These are phyloP conservation scores for Microcebus lehilahytsara DNA, from an alignment of 2,113 vertebrate genomes.

Conservation along the genomic window DNA sequence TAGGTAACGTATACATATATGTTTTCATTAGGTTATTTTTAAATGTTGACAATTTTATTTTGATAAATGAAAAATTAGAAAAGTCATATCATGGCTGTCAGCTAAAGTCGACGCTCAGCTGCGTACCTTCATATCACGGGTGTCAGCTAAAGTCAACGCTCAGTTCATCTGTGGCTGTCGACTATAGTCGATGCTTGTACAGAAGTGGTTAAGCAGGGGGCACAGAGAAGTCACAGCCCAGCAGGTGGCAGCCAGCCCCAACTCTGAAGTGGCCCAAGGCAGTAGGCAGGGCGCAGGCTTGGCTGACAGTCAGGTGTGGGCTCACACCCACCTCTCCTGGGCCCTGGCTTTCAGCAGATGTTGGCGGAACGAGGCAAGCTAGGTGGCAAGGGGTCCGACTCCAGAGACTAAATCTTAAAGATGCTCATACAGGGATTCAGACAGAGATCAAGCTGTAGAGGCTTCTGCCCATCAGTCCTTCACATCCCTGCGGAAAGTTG, in stretches of 20 bases:
- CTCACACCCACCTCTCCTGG: not conserved
- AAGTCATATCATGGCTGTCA: too few species aligned
- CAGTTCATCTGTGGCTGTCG: too few species aligned
- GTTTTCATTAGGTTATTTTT: too few species aligned
- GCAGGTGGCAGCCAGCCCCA: too few species aligned
- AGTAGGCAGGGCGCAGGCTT: not conserved
- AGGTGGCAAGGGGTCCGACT: not conserved
- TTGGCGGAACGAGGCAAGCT: not conserved
- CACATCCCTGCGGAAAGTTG: fast-evolving
- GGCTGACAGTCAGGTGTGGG: not conserved
- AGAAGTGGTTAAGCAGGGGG: not conserved
- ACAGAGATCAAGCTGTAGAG: not conserved
- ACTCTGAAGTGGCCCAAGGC: not conserved
- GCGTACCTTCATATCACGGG: too few species aligned
- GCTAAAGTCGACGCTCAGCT: too few species aligned
- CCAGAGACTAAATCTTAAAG: not conserved
- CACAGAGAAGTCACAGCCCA: not conserved
- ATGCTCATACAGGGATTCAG: not conserved
- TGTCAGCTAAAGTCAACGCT: too few species aligned
- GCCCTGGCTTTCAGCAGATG: not conserved
- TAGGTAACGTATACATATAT: too few species aligned
- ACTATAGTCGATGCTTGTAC: too few species aligned
- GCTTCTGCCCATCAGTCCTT: not conserved
- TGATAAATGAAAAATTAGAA: too few species aligned
- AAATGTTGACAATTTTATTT: too few species aligned